These are phyloP conservation scores for Acropora tenuis DNA, from an alignment of 64 coral and sea anemone genomes.

Conservation along the genomic window DNA sequence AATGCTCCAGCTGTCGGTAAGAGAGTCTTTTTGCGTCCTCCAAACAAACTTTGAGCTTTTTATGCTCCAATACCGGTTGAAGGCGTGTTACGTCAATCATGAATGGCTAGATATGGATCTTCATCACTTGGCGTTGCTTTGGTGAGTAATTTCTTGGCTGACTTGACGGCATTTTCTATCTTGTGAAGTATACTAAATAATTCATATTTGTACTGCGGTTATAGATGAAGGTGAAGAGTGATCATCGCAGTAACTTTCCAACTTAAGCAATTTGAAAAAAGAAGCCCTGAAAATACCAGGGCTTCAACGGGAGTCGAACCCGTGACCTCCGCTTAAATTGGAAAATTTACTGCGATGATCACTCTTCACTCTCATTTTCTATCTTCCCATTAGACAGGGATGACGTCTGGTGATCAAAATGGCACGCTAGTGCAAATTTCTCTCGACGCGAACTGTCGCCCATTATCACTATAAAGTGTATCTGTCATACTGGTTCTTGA, in stretches of 20 bases:
- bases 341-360: too few relatives aligned
- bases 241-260: too few relatives aligned
- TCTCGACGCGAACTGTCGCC: slow-evolving; percentile 1
- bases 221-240: too few relatives aligned
- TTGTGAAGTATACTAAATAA: too few relatives aligned
- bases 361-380: neutral
- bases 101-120: neutral
- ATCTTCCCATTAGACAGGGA: slow-evolving; percentile 53
- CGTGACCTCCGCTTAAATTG: too few relatives aligned
- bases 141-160: slow-evolving; percentile 35
- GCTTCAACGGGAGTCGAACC: too few relatives aligned
- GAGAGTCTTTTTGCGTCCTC: neutral
- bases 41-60: slow-evolving; percentile 19
- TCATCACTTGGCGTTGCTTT: slow-evolving; percentile 28
- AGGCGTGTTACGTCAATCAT: neutral
- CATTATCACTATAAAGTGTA: slow-evolving; percentile 48
- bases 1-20: neutral
- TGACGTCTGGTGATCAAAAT: slow-evolving; percentile 27
- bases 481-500: slow-evolving; percentile 59
- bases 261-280: too few relatives aligned
- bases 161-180: neutral
- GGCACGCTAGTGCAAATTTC: slow-evolving; percentile 7
- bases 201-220: too few relatives aligned
- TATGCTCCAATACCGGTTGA: slow-evolving; percentile 1
- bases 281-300: too few relatives aligned